Conservation (phyloP, 2,888 invertebrate species). For the Eupsilia transversa region DNA sequence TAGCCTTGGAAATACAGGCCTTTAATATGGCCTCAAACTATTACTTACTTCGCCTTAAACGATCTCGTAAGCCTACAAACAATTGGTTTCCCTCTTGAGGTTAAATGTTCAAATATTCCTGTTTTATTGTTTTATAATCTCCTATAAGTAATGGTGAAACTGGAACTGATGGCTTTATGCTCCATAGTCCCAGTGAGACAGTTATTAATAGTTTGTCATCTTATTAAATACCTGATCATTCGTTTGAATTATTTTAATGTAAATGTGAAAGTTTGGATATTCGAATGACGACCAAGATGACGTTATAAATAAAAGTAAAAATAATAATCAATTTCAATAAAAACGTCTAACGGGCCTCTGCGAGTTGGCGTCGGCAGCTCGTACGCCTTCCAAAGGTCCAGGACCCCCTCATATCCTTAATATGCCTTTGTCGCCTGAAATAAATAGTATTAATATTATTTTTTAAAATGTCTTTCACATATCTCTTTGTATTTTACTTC, state of each 20-base stretch:
- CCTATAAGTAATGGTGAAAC: conserved; percentile 18
- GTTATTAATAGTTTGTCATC: conserved; percentile 10
- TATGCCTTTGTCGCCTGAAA: too few relatives aligned
- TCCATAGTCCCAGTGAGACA: not conserved
- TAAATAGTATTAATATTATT: too few relatives aligned
- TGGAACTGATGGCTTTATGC: conserved; percentile 1
- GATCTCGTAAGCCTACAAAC: not conserved
- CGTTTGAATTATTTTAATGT: not conserved
- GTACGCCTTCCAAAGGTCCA: too few relatives aligned
- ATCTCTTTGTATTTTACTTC: not conserved
- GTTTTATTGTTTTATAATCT: conserved; percentile 33
- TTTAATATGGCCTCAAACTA: too few relatives aligned
- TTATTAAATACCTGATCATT: not conserved
- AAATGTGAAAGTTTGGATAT: not conserved
- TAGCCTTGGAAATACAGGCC: not conserved
- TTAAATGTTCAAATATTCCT: not conserved
- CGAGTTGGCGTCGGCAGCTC: too few relatives aligned
- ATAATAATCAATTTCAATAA: too few relatives aligned
- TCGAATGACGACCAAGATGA: not conserved
- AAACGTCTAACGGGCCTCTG: too few relatives aligned
- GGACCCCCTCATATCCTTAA: too few relatives aligned
- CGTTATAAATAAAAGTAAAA: too few relatives aligned
- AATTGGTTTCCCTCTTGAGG: not conserved
- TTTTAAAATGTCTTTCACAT: too few relatives aligned
- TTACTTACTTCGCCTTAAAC: not conserved